phyloP scores from a whole-genome alignment of 1,140 invertebrate genomes.

The Brachionus manjavacas region DNA sequence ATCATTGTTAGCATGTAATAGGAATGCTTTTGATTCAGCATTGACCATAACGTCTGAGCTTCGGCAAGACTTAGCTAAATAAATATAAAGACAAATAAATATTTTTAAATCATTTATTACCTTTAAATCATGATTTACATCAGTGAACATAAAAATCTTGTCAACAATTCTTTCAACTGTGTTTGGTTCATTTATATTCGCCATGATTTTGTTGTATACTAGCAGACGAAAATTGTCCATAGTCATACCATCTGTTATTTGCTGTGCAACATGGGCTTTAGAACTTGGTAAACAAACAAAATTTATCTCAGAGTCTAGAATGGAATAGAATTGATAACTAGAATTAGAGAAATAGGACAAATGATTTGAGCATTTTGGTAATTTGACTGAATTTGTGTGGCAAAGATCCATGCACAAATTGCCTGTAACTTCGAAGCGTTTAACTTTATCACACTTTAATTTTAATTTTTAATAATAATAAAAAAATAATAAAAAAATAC shows the following conservation, averaged over 20 bases:
- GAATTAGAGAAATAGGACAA: constrained; percentile 15
- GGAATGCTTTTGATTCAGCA: constrained; percentile 13
- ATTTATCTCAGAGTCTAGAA: neutral
- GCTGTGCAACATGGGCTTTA: neutral
- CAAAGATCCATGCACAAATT: constrained; percentile 30
- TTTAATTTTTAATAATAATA: neutral
- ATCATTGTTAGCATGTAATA: neutral
- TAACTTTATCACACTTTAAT: neutral
- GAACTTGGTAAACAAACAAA: neutral
- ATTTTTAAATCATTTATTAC: neutral
- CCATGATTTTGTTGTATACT: neutral
- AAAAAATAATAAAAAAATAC: neutral
- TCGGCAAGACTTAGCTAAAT: neutral
- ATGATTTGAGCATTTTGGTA: constrained; percentile 13
- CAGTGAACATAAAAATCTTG: neutral
- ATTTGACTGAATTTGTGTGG: neutral
- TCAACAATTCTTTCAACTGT: neutral
- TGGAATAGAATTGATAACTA: neutral
- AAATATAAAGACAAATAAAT: neutral
- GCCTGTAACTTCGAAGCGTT: neutral
- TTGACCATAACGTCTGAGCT: neutral
- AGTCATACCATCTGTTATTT: neutral
- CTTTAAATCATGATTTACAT: constrained; percentile 14
- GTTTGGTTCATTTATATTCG: neutral
- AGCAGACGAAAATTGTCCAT: neutral